Percentiles rank a stretch among this genome's conserved stretches.
phyloP scores from a whole-genome alignment of 2,797 vertebrate species.

The Parotocinclus haroldoi region DNA sequence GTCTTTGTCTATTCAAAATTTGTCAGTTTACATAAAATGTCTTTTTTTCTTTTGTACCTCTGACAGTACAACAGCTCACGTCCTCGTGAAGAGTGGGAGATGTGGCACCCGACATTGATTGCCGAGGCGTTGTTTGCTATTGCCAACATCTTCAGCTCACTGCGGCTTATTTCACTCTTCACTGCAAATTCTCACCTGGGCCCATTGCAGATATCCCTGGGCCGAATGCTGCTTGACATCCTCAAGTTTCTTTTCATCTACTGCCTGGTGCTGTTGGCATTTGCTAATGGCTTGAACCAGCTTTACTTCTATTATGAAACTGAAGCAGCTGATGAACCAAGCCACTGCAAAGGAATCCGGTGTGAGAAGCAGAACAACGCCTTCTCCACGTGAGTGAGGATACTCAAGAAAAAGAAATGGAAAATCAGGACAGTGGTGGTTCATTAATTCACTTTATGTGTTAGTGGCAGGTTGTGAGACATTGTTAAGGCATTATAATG shows the following conservation, averaged over 20 bases:
- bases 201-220: constrained; percentile 94
- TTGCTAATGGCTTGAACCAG: constrained; percentile 96
- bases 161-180: constrained; percentile 96
- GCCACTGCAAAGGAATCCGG: constrained; percentile 96
- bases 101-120: constrained; percentile 97
- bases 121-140: constrained; percentile 96
- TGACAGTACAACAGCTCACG: constrained; percentile 91
- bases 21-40: neutral
- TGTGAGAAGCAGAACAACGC: constrained; percentile 98
- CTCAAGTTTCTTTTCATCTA: constrained; percentile 99
- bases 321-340: constrained; percentile 89
- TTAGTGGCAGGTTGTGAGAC: no score
- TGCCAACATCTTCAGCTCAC: constrained; percentile 97
- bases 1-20: neutral
- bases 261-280: constrained; percentile 94
- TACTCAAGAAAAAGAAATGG: no score
- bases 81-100: constrained; percentile 95
- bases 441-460: no score
- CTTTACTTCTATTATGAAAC: constrained; percentile 99
- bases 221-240: constrained; percentile 98
- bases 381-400: constrained; percentile 90
- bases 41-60: constrained; percentile 1
- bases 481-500: no score
- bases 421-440: no score
- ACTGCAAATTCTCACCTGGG: constrained; percentile 97